Evolutionary conservation across 2,113 vertebrate genomes (phyloP), one percentile per base, ranked within the genome.

Genomic region (Galeopterus variegatus): DNA sequence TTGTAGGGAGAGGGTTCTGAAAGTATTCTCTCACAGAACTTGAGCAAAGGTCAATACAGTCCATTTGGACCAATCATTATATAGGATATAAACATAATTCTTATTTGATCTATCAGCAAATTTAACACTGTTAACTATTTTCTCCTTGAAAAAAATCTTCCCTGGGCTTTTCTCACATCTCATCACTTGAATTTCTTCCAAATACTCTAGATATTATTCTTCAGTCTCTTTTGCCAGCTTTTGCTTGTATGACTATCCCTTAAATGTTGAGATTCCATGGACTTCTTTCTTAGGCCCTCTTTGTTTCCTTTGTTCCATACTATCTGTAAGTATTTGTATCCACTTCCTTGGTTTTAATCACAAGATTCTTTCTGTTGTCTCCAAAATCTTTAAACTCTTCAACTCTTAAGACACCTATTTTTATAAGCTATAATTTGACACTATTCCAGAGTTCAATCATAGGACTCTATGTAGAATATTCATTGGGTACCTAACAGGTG

Each of bases 291-390:
- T 56, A 45, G 56, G 56, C 8, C 23, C 7, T 85, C 23, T 72
- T 85, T 69, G 65, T 72, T 73, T 12, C 4, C 19, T 88, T 69
- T 23, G 56, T 12, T 77, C 23, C n/a, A n/a, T 5, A 67, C 10
- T 62, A 50, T 26, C 60, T 86, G 0, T 58, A 94, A 72, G 33
- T 77, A 12, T 83, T 70, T 82, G 3, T 65, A 79, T 24, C 31
- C 48, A 13, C 26, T 73, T 60, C 41, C 67, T 89, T 80, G 54
- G n/a, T 76, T 96, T 93, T 89, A 92, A 94, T 93, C 80, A 81
- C 50, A 86, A 96, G n/a, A 81, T 17, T 88, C 56, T 73, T n/a
- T 17, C 26, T 82, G 33, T 24, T 76, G 19, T 70, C 69, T 86
- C 28, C 58, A 84, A 96, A 92, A 94, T 67, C 41, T 86, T 85